Conservation (phyloP, 2,888 invertebrate species). For the Amorpha juglandis region DNA sequence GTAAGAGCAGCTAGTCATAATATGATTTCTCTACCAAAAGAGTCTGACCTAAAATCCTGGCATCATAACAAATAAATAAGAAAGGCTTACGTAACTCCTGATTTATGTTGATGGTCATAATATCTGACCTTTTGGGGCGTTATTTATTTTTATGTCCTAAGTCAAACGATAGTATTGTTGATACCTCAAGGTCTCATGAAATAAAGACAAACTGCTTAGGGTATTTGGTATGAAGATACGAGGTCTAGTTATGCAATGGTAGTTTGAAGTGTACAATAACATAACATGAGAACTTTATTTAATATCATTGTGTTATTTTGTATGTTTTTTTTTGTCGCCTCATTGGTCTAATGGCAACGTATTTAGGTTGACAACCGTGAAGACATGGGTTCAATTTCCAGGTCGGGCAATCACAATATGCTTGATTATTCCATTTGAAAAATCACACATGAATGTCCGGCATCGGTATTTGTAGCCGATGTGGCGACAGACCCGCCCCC, state of each 20-base stretch:
- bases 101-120: slow-evolving; percentile 51
- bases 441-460: too few species aligned
- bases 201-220: slow-evolving; percentile 20
- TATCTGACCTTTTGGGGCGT: slow-evolving; percentile 48
- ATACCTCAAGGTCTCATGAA: slow-evolving; percentile 35
- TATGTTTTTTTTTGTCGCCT: too few species aligned
- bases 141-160: slow-evolving; percentile 51
- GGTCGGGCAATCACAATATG: too few species aligned
- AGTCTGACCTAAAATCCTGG: slow-evolving; percentile 33
- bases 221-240: slow-evolving; percentile 1
- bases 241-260: not conserved
- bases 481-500: too few species aligned
- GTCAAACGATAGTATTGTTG: slow-evolving; percentile 46
- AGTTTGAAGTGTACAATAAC: not conserved
- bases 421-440: too few species aligned
- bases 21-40: slow-evolving; percentile 12
- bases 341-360: too few species aligned
- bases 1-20: not conserved
- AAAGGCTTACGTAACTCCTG: slow-evolving; percentile 47
- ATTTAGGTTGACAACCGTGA: too few species aligned
- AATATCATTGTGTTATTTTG: too few species aligned
- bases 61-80: slow-evolving; percentile 46
- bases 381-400: too few species aligned
- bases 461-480: too few species aligned
- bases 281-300: too few species aligned